These are phyloP conservation scores for Bombus superbus DNA, from an alignment of 1,140 invertebrate species.

Conservation along the genomic window DNA sequence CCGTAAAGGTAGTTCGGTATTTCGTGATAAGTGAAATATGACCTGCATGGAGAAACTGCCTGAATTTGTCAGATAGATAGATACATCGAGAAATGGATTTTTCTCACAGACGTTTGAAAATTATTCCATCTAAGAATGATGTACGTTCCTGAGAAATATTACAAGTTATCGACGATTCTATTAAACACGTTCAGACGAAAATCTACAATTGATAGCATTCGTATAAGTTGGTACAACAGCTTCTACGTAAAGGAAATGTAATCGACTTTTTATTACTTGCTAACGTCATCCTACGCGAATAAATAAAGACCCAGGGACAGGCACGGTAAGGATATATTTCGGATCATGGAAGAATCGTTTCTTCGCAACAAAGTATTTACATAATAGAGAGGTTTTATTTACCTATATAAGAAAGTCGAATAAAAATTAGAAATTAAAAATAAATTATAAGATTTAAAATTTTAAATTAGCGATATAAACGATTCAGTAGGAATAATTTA, in stretches of 20 bases:
- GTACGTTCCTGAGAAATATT: not conserved
- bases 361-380: not conserved
- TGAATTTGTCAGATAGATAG: constrained; percentile 7
- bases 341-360: too few species aligned
- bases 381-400: not conserved
- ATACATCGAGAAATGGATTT: not conserved
- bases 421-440: not conserved
- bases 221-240: not conserved
- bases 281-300: too few species aligned
- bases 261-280: not conserved
- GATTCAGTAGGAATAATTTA: not conserved
- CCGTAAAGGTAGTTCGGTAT: not conserved
- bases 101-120: not conserved
- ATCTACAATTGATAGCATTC: not conserved
- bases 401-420: not conserved
- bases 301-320: too few species aligned
- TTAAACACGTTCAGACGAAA: not conserved
- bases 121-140: not conserved
- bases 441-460: too few species aligned
- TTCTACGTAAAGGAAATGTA: not conserved
- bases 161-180: not conserved
- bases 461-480: not conserved
- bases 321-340: too few species aligned
- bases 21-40: constrained; percentile 19
- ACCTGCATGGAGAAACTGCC: not conserved